Base-by-base conservation (phyloP, 1,140 invertebrate genomes). In the Drepana arcuata region DNA sequence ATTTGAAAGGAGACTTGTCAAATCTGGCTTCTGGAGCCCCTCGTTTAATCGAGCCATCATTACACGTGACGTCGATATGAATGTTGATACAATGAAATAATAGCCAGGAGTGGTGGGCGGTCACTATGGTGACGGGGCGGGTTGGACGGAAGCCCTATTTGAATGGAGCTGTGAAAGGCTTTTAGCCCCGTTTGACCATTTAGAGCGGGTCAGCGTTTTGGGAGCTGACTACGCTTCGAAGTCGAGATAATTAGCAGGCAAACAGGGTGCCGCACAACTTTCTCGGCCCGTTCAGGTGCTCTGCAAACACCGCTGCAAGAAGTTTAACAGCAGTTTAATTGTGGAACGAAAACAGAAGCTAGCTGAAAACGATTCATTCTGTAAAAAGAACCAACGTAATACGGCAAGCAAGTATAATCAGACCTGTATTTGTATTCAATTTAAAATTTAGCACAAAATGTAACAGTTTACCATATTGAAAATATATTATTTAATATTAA, bases 271-370 rank as follows among this genome's bases (percentile, higher is more conserved):
- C 56, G 69, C 47, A 60, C 60, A 72, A 79, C 62, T 78, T 74
- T 69, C 50, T 54, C 64, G 49, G 63, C 56, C 68, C 65, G 55
- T 62, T 75, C 78, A 82, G 78, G 74, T 82, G 66, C 70, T 79
- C 64, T 42, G 64, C 72, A 81, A 82, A 79, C 63, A 81, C 54
- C 55, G 55, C 62, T 68, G 69, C 71, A 75, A 75, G 71, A 82
- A 82, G 57, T 82, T 82, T 74, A 77, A 79, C 78, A 82, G 69
- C 67, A 75, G 72, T 82, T 82, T 82, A 80, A 82, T 82, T 82
- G 74, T 69, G 64, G 59, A 62, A 67, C 63, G 72, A 81, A 78
- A 77, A 81, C 77, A 81, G 66, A 72, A 72, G 71, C 67, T 71
- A 58, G 61, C 57, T 58, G 70, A 75, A 81, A 66, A 73, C 69